phyloP scores from a whole-genome alignment of 2,113 vertebrate species.

The Lynx canadensis region DNA sequence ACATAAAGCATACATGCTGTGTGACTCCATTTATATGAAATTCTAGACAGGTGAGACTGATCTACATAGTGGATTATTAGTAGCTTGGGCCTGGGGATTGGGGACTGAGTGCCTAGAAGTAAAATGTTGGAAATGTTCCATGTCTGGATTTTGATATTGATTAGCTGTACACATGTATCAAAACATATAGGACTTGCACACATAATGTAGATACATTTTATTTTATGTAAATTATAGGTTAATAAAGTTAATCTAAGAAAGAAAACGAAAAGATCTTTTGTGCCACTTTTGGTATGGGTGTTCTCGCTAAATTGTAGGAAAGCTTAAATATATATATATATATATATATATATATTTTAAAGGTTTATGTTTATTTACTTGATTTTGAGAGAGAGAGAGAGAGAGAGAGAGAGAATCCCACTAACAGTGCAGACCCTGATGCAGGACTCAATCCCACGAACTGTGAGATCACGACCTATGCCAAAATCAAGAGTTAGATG shows the following conservation, averaged over 20 bases:
- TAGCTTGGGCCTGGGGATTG: neutral
- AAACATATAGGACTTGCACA: neutral
- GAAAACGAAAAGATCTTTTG: neutral
- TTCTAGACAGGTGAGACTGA: neutral
- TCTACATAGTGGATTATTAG: neutral
- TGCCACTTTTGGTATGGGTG: neutral
- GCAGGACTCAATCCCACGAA: too few relatives aligned
- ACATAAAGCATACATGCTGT: neutral
- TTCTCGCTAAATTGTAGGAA: neutral
- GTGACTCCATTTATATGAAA: neutral
- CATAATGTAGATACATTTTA: neutral
- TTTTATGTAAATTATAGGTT: neutral
- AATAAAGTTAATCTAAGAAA: conserved; percentile 24
- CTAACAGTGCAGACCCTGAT: too few relatives aligned
- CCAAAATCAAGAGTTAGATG: too few relatives aligned
- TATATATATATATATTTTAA: too few relatives aligned
- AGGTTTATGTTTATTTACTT: too few relatives aligned
- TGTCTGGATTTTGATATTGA: neutral
- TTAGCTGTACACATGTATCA: neutral
- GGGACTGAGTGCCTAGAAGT: neutral
- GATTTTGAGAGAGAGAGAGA: too few relatives aligned
- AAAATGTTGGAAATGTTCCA: neutral
- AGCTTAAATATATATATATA: neutral
- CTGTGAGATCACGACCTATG: too few relatives aligned
- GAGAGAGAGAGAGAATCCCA: too few relatives aligned